Percentiles rank a stretch among this genome's conserved stretches.
phyloP scores from a whole-genome alignment of 2,888 invertebrate species.

The Oithona nana region DNA sequence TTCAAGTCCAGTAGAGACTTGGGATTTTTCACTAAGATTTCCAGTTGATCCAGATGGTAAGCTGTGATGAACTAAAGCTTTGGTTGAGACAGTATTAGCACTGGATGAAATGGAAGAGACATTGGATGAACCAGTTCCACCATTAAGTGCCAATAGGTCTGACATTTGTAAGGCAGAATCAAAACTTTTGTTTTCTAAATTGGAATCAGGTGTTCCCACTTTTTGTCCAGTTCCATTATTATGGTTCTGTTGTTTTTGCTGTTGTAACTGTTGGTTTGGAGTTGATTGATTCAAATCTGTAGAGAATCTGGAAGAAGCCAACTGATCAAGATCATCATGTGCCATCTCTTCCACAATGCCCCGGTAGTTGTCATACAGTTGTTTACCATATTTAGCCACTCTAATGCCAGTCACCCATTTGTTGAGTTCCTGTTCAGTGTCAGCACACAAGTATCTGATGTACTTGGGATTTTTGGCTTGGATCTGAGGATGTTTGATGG shows the following conservation, averaged over 20 bases:
- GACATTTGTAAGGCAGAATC: slow-evolving; percentile 3
- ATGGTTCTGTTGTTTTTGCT: too few species aligned
- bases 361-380: slow-evolving; percentile 65
- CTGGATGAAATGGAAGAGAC: neutral
- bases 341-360: slow-evolving; percentile 61
- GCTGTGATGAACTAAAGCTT: neutral
- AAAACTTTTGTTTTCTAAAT: neutral
- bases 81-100: neutral
- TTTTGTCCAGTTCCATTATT: neutral
- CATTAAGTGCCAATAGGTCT: too few species aligned
- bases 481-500: slow-evolving; percentile 80
- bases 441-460: slow-evolving; percentile 90
- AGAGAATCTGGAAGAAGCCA: slow-evolving; percentile 32
- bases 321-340: slow-evolving; percentile 57
- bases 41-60: too few species aligned
- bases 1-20: neutral
- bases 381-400: slow-evolving; percentile 26
- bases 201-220: neutral
- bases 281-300: neutral
- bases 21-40: neutral
- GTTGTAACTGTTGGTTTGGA: neutral
- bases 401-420: slow-evolving; percentile 79
- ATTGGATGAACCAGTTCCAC: neutral
- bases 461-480: slow-evolving; percentile 78
- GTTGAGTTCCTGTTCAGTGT: slow-evolving; percentile 63